phyloP scores from a whole-genome alignment of 2,888 invertebrate genomes.

The Notocelia uddmanniana region DNA sequence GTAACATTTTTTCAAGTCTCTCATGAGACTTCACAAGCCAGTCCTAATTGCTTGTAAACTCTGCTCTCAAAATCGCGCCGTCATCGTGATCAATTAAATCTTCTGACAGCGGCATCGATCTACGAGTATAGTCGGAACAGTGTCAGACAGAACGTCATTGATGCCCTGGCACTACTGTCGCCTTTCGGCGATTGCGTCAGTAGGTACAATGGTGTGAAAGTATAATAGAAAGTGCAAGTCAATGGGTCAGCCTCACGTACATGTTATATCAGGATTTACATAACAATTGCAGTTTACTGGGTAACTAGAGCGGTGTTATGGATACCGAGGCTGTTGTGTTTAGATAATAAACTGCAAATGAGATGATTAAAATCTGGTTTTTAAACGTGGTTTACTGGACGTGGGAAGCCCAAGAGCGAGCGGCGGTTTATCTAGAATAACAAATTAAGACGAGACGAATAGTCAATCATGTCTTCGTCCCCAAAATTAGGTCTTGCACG shows the following conservation, averaged over 20 bases:
- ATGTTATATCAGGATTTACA: constrained; percentile 83
- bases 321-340: constrained; percentile 45
- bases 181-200: constrained; percentile 72
- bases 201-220: constrained; percentile 80
- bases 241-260: constrained; percentile 75
- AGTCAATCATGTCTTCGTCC: too few relatives aligned
- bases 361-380: constrained; percentile 7
- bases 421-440: not conserved
- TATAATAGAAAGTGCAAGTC: constrained; percentile 82
- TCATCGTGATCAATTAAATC: not conserved
- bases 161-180: constrained; percentile 7
- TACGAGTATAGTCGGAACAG: not conserved
- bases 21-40: not conserved
- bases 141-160: not conserved
- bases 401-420: not conserved
- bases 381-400: not conserved
- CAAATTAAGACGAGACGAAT: not conserved
- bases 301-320: constrained; percentile 78
- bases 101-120: constrained; percentile 1
- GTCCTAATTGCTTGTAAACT: not conserved
- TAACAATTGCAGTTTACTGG: constrained; percentile 78
- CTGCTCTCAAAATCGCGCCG: not conserved
- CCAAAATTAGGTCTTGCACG: too few relatives aligned
- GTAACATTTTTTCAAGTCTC: not conserved
- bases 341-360: constrained; percentile 16